phyloP scores from a whole-genome alignment of 2,113 vertebrate genomes.

The Perca schrenkii region DNA sequence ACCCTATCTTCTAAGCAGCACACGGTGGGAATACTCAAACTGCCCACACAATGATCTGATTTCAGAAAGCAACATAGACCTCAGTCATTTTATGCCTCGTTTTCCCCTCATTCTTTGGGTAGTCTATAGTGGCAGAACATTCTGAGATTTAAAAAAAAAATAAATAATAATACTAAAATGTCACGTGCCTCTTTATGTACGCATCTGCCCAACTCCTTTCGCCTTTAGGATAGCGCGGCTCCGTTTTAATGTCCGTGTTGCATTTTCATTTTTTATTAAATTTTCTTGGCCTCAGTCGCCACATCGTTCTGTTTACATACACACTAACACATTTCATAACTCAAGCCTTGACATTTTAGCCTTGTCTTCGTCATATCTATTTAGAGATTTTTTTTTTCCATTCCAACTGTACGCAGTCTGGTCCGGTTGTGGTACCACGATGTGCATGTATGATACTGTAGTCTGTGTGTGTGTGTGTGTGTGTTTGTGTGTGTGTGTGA shows the following conservation, averaged over 20 bases:
- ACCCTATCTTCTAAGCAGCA: constrained; percentile 28
- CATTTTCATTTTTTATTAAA: background rate
- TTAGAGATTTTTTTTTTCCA: background rate
- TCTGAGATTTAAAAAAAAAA: background rate
- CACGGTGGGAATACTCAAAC: constrained; percentile 37
- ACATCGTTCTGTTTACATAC: constrained; percentile 6
- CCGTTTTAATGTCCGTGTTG: background rate
- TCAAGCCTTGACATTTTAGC: constrained; percentile 19
- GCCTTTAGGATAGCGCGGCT: background rate
- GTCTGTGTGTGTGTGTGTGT: background rate
- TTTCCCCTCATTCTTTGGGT: constrained; percentile 9
- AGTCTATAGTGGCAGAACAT: background rate
- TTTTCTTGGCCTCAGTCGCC: background rate
- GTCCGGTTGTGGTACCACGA: background rate
- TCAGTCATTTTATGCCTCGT: constrained; percentile 7
- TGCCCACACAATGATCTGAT: constrained; percentile 47
- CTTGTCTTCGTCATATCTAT: background rate
- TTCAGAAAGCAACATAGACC: constrained; percentile 17
- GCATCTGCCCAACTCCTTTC: background rate
- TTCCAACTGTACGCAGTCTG: background rate
- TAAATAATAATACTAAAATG: too few relatives aligned
- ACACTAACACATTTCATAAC: constrained; percentile 2
- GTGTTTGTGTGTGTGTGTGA: background rate
- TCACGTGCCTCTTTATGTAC: background rate
- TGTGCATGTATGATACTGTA: background rate